phyloP scores from a whole-genome alignment of 1,140 invertebrate genomes.

The Saxidomus purpurata region DNA sequence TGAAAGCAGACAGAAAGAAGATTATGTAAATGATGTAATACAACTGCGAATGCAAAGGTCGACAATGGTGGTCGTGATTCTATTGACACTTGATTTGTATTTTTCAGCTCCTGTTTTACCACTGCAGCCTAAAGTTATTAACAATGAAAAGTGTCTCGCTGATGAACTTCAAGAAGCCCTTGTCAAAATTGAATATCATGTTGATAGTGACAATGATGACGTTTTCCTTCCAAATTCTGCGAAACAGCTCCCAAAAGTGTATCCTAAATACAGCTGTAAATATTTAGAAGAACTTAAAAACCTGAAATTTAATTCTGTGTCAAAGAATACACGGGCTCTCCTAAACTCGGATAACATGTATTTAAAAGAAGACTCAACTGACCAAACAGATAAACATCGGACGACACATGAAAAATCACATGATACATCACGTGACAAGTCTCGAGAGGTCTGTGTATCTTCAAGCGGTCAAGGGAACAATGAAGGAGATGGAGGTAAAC shows the following conservation, averaged over 20 bases:
- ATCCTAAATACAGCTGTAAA: slow-evolving; percentile 74
- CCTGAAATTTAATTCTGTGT: slow-evolving; percentile 76
- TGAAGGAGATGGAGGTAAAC: slow-evolving; percentile 44
- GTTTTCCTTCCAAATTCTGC: slow-evolving; percentile 63
- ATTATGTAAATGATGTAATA: no score
- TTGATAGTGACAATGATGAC: slow-evolving; percentile 66
- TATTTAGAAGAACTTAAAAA: slow-evolving; percentile 68
- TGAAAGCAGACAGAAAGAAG: no score
- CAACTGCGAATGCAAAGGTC: no score
- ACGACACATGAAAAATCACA: slow-evolving; percentile 25
- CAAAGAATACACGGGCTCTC: slow-evolving; percentile 71
- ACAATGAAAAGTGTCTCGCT: slow-evolving; percentile 78
- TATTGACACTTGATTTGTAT: no score
- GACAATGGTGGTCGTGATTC: no score
- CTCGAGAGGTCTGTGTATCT: slow-evolving; percentile 8
- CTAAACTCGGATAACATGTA: slow-evolving; percentile 74
- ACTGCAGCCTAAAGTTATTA: slow-evolving; percentile 17
- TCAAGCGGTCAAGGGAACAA: slow-evolving; percentile 46
- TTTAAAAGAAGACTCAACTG: slow-evolving; percentile 69
- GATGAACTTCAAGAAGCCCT: slow-evolving; percentile 81
- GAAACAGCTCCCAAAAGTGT: slow-evolving; percentile 62
- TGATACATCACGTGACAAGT: slow-evolving; percentile 46
- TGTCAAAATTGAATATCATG: slow-evolving; percentile 19
- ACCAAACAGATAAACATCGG: slow-evolving; percentile 38
- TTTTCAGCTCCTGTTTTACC: slow-evolving; percentile 40